Evolutionary conservation across 2,797 vertebrate genomes (phyloP).

Genomic region (Takifugu ocellatus): DNA sequence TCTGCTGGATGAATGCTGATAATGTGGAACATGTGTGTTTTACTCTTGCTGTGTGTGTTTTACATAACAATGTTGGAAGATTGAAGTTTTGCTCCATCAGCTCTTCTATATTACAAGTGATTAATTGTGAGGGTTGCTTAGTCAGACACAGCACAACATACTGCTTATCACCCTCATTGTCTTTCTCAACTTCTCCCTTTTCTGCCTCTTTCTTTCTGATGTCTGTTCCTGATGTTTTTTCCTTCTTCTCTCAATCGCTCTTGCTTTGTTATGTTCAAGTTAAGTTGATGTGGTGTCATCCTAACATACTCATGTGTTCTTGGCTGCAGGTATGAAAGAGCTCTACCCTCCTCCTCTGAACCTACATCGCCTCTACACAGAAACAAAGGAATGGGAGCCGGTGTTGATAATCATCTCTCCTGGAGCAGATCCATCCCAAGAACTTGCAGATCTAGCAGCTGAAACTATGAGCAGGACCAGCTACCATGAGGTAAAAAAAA

Average conservation of each 20-base stretch:
- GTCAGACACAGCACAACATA: conserved; percentile 33
- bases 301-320: conserved; percentile 5
- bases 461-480: conserved; percentile 81
- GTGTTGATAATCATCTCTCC: conserved; percentile 95
- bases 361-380: conserved; percentile 85
- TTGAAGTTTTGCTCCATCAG: conserved; percentile 7
- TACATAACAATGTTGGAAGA: conserved; percentile 24
- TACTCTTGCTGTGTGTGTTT: conserved; percentile 21
- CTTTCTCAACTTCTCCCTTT: conserved; percentile 35
- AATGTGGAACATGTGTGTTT: conserved; percentile 17
- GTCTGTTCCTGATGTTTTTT: not conserved
- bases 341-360: conserved; percentile 89
- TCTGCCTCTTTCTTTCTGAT: conserved; percentile 7
- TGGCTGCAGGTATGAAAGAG: conserved; percentile 85
- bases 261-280: not conserved
- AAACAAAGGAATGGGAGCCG: conserved; percentile 89
- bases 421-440: conserved; percentile 96
- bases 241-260: conserved; percentile 4
- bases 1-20: conserved; percentile 59
- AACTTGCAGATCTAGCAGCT: conserved; percentile 89
- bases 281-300: too few relatives aligned
- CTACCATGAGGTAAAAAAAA: conserved; percentile 85
- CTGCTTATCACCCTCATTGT: conserved; percentile 41
- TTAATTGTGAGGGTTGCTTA: too few relatives aligned
- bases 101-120: too few relatives aligned